Evolutionary conservation across 2,888 invertebrate species (phyloP).

Genomic region (Sycophila texana): DNA sequence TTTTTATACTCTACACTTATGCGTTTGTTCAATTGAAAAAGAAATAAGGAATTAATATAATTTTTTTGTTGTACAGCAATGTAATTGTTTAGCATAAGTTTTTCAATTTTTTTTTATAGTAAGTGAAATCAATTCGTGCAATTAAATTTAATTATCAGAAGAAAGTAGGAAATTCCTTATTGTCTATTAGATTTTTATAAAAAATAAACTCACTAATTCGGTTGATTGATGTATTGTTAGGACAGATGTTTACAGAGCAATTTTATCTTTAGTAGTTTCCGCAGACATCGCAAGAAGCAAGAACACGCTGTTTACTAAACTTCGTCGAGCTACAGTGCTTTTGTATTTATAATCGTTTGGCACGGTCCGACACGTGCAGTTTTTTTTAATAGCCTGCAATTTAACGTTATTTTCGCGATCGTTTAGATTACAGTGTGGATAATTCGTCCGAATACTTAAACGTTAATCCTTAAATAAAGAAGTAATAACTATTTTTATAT

Average conservation of each 20-base stretch:
- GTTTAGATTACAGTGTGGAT: too few species aligned
- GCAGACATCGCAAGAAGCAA: not conserved
- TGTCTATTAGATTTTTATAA: not conserved
- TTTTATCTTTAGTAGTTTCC: constrained; percentile 34
- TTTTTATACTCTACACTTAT: too few species aligned
- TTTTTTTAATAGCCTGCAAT: not conserved
- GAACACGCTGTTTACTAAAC: not conserved
- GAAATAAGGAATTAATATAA: too few species aligned
- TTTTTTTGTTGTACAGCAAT: not conserved
- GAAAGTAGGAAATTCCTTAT: not conserved
- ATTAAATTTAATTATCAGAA: not conserved
- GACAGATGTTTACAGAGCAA: constrained; percentile 13
- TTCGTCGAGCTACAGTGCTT: not conserved
- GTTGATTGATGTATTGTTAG: constrained; percentile 4
- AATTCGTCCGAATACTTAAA: too few species aligned
- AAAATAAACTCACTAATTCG: not conserved
- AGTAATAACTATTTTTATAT: too few species aligned
- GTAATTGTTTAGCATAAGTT: not conserved
- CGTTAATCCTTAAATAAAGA: too few species aligned
- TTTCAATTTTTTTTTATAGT: not conserved
- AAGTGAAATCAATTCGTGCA: too few species aligned
- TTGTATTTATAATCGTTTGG: constrained; percentile 8
- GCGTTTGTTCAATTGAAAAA: too few species aligned
- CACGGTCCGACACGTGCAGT: not conserved
- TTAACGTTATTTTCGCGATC: not conserved